Base-by-base conservation (phyloP, 2,113 vertebrate species). In the Gasterosteus nipponicus region DNA sequence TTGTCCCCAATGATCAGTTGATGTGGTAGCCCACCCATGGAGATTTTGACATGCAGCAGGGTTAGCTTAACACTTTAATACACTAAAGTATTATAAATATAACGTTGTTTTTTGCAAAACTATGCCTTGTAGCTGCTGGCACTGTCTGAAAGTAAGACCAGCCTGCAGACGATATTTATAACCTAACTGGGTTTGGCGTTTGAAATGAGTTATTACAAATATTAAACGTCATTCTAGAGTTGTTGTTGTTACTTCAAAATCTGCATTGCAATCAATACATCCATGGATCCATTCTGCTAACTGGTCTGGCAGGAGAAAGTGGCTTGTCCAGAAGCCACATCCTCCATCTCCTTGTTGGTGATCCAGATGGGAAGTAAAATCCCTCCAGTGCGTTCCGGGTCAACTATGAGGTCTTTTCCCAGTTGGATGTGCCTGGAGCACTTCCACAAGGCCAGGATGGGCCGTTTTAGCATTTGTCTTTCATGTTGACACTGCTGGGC, bases 301-400 rank as follows among this genome's bases (percentile, higher is more conserved):
- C 41, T 18, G 60, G 3, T 65, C 19, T 56, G 29, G 49, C 19
- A 46, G 57, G 41, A 33, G 12, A 8, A 58, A 58, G 7, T n/a
- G n/a, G n/a, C 22, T 46, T n/a, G 46, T 7, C 31, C 66, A 61
- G 35, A 63, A 42, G 19, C 18, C 18, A 19, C 57, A 66, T 60
- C 22, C 33, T 65, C 11, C 22, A 33, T 15, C 10, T 60, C 5
- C 35, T 60, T 5, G 16, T 9, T 4, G 61, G 33, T 56, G 10
- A 78, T 74, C 33, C 6, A 75, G 53, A n/a, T 69, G 62, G 72
- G 72, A 63, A 59, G 6, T 72, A 35, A 18, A 68, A 57, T 72
- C 71, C 29, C 41, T 72, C 22, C 44, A 29, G 67, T 2, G 2
- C 26, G 26, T 68, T 71, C 33, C 58, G 7, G 22, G 18, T 75